A percentile compares a stretch with the other conserved stretches of the same genome.
phyloP scores from a whole-genome alignment of 2,797 vertebrate species.

The Echiichthys vipera region DNA sequence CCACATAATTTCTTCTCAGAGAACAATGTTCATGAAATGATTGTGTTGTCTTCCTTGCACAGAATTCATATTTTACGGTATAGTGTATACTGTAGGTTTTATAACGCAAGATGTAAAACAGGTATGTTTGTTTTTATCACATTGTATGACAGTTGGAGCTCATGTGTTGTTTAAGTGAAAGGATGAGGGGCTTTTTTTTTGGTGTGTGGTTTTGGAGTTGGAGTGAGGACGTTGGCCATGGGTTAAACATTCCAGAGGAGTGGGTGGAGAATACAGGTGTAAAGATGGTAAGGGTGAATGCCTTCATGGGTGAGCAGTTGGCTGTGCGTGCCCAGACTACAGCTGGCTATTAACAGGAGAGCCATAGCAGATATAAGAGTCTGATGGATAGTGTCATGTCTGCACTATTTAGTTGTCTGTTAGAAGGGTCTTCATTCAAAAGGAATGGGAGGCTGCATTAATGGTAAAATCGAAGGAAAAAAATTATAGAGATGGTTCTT shows the following conservation, averaged over 20 bases:
- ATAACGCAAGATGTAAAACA: slow-evolving; percentile 65
- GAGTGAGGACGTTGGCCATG: slow-evolving; percentile 44
- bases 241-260: slow-evolving; percentile 70
- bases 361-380: slow-evolving; percentile 20
- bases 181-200: slow-evolving; percentile 18
- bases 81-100: slow-evolving; percentile 59
- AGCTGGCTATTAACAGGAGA: slow-evolving; percentile 13
- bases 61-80: slow-evolving; percentile 74
- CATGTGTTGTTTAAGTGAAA: slow-evolving; percentile 42
- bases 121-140: slow-evolving; percentile 65
- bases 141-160: slow-evolving; percentile 57
- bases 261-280: slow-evolving; percentile 34
- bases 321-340: not conserved
- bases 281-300: slow-evolving; percentile 4
- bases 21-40: slow-evolving; percentile 75
- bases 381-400: slow-evolving; percentile 17
- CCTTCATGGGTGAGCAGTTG: slow-evolving; percentile 14
- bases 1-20: slow-evolving; percentile 69
- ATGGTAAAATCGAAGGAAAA: slow-evolving; percentile 24
- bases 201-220: slow-evolving; percentile 28
- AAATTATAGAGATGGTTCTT: slow-evolving; percentile 17
- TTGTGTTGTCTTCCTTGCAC: slow-evolving; percentile 83
- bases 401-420: slow-evolving; percentile 39
- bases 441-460: slow-evolving; percentile 27
- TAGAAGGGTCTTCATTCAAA: slow-evolving; percentile 38